phyloP scores from a whole-genome alignment of 1,140 invertebrate genomes.

The Bombus confusus region DNA sequence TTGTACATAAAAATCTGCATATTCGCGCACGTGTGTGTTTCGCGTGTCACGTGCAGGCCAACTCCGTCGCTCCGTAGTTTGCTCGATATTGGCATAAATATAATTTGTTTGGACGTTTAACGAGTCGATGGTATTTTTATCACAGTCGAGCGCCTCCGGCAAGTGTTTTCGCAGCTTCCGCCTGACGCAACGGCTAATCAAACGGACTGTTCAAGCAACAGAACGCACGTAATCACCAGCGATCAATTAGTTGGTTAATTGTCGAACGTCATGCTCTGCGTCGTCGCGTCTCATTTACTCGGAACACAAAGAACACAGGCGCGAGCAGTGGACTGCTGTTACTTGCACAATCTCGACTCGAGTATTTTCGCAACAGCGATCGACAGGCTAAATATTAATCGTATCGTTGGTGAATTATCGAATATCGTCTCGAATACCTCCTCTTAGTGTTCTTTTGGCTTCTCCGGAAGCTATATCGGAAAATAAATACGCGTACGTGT shows the following conservation, averaged over 20 bases:
- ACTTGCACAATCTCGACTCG: neutral
- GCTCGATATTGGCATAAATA: too few species aligned
- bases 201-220: too few species aligned
- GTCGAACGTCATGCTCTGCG: neutral
- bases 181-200: neutral
- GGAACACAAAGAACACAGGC: neutral
- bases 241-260: constrained; percentile 12
- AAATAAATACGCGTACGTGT: too few species aligned
- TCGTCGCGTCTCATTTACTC: neutral
- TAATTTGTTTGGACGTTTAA: too few species aligned
- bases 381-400: neutral
- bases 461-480: too few species aligned
- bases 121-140: too few species aligned
- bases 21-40: neutral
- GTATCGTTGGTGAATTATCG: neutral
- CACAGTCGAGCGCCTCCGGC: too few species aligned
- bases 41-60: too few species aligned
- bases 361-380: neutral
- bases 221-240: neutral
- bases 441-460: too few species aligned
- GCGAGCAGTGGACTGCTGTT: neutral
- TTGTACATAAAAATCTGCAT: neutral
- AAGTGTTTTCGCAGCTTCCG: too few species aligned
- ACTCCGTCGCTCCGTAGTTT: too few species aligned
- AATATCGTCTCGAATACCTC: too few species aligned